Evolutionary conservation across 92 coral and sea anemone genomes (phyloP).

Genomic region (Plumapathes pennacea): DNA sequence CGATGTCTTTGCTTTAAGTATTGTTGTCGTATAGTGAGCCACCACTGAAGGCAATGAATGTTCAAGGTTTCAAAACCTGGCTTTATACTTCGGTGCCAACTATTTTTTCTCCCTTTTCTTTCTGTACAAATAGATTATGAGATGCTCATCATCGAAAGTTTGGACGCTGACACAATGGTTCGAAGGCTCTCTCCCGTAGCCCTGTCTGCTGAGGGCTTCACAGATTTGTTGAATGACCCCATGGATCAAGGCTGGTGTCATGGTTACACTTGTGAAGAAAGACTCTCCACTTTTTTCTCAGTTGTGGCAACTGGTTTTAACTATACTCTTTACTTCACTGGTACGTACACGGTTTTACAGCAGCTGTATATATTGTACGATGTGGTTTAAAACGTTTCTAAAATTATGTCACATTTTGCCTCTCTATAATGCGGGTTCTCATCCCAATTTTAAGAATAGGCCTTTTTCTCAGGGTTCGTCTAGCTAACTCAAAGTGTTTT

Average conservation of each 20-base stretch:
- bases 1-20: too few species aligned
- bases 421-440: too few species aligned
- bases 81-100: too few species aligned
- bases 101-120: too few species aligned
- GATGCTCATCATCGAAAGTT: conserved; percentile 83
- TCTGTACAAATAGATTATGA: conserved; percentile 64
- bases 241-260: conserved; percentile 94
- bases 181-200: conserved; percentile 91
- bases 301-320: conserved; percentile 67
- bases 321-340: conserved; percentile 74
- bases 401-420: too few species aligned
- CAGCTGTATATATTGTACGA: too few species aligned
- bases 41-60: too few species aligned
- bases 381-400: too few species aligned
- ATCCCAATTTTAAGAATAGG: too few species aligned
- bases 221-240: conserved; percentile 83
- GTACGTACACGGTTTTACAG: too few species aligned
- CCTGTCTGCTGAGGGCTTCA: conserved; percentile 73
- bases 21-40: too few species aligned
- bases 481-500: background rate
- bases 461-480: background rate
- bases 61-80: too few species aligned
- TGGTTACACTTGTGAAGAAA: conserved; percentile 89
- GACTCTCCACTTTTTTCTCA: conserved; percentile 83
- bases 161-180: conserved; percentile 88